Percentiles rank a stretch among this genome's conserved stretches.
Evolutionary conservation across 1,140 invertebrate genomes (phyloP).

Genomic region (Mya arenaria): DNA sequence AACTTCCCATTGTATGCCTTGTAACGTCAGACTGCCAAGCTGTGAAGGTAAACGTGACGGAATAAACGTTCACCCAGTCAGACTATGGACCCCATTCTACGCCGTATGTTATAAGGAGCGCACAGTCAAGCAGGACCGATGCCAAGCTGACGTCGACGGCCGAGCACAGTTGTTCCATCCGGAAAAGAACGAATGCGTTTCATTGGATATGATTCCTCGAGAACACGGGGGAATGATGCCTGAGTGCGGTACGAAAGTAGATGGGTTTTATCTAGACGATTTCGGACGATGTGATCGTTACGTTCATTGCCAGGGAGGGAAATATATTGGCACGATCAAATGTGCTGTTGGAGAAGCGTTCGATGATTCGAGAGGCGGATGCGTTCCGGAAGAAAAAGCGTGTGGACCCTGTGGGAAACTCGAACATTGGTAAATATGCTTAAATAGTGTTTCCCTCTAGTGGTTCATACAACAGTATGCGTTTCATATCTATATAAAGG

Average conservation of each 20-base stretch:
- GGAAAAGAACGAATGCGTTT: slow-evolving; percentile 35
- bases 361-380: slow-evolving; percentile 7
- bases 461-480: no score
- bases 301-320: slow-evolving; percentile 38
- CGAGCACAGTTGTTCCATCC: slow-evolving; percentile 39
- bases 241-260: slow-evolving; percentile 33
- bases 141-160: slow-evolving; percentile 20
- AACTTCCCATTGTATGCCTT: slow-evolving; percentile 50
- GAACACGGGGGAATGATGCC: slow-evolving; percentile 53
- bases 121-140: slow-evolving; percentile 32
- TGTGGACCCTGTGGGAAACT: slow-evolving; percentile 32
- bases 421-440: slow-evolving; percentile 1
- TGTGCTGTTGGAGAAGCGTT: slow-evolving; percentile 33
- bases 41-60: slow-evolving; percentile 57
- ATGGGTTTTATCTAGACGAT: slow-evolving; percentile 54
- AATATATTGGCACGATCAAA: slow-evolving; percentile 16
- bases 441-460: no score
- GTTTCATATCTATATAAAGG: no score
- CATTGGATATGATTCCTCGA: slow-evolving; percentile 50
- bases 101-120: slow-evolving; percentile 55
- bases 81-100: slow-evolving; percentile 54
- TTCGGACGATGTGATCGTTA: slow-evolving; percentile 47
- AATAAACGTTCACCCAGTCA: slow-evolving; percentile 33
- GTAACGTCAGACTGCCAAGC: slow-evolving; percentile 41
- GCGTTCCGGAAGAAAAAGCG: slow-evolving; percentile 14